Evolutionary conservation across 2,888 invertebrate species (phyloP), one percentile per base, ranked within the genome.

Genomic region (Pilophorus perplexus): DNA sequence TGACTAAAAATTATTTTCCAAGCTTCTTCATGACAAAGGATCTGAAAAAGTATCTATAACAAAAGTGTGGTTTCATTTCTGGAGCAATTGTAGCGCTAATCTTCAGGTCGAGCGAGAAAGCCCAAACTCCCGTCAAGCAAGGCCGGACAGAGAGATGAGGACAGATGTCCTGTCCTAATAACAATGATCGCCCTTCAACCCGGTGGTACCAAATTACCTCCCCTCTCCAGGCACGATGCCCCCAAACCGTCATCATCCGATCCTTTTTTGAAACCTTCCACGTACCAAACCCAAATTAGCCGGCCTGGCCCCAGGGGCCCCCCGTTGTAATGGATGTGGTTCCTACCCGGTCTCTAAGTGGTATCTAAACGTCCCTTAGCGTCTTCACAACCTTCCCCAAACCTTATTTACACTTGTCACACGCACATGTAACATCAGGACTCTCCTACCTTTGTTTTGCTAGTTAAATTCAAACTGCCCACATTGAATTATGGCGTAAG

Each of bases 391-490:
- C 25, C n/a, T 2, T 12, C 12, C 14, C 22, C 40, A 59, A 42
- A 38, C 64, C 64, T 33, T 64, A 64, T 64, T 64, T 64, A 64
- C 64, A 64, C 64, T 64, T 64, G 64, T 64, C 50, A 50, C 64
- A 64, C 64, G 64, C 64, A 64, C 64, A 64, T 38, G 37, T 20
- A 25, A 64, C 64, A 64, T 64, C 64, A 64, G 37, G 33, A n/a
- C 46, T 25, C 28, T 6, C n/a, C 42, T 16, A 42, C 6, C 12
- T 42, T n/a, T 42, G 42, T 42, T 16, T 42, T 42, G 5, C 42
- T 42, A 10, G 6, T 33, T 33, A 33, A 8, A 33, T 33, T 33
- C 33, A 33, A 33, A n/a, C n/a, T n/a, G n/a, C n/a, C n/a, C n/a
- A n/a, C n/a, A n/a, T n/a, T n/a, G n/a, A n/a, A n/a, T n/a, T n/a